A percentile compares a stretch with the other conserved stretches of the same genome.
These are phyloP conservation scores for Metopolophium dirhodum DNA, from an alignment of 1,140 invertebrate genomes.

Conservation along the genomic window DNA sequence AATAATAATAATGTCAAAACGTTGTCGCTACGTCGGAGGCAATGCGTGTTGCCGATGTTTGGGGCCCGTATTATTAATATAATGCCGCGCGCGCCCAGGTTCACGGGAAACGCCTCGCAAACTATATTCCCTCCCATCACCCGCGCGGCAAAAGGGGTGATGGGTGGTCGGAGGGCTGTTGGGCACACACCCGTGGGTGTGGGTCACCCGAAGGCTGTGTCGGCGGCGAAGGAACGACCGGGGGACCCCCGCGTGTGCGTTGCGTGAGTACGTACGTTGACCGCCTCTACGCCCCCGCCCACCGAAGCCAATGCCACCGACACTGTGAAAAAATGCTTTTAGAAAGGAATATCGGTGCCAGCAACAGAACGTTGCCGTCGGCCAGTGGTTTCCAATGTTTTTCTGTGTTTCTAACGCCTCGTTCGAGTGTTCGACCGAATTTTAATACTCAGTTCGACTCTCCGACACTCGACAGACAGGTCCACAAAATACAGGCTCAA, in stretches of 20 bases:
- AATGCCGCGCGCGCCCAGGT: neutral
- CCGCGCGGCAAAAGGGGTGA: neutral
- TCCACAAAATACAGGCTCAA: no score
- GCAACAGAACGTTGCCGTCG: neutral
- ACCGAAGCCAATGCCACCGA: neutral
- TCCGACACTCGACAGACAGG: neutral
- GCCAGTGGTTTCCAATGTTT: conserved; percentile 18
- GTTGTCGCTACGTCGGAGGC: neutral
- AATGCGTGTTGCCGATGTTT: neutral
- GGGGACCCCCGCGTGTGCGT: neutral
- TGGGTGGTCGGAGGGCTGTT: conserved; percentile 36
- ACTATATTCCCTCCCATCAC: conserved; percentile 54
- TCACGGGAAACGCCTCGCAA: conserved; percentile 46
- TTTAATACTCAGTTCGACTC: neutral
- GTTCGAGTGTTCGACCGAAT: neutral
- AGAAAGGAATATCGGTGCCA: conserved; percentile 33
- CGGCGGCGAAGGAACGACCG: neutral
- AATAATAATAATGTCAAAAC: neutral
- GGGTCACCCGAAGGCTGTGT: conserved; percentile 43
- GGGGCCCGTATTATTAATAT: neutral
- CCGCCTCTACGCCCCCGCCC: conserved; percentile 54
- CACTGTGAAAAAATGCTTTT: neutral
- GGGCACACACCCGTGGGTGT: conserved; percentile 55
- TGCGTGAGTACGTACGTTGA: conserved; percentile 33
- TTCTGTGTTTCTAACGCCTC: no score